A percentile compares a stretch with the other conserved stretches of the same genome.
Evolutionary conservation across 64 coral and sea anemone genomes (phyloP).

Genomic region (Montipora sp.): DNA sequence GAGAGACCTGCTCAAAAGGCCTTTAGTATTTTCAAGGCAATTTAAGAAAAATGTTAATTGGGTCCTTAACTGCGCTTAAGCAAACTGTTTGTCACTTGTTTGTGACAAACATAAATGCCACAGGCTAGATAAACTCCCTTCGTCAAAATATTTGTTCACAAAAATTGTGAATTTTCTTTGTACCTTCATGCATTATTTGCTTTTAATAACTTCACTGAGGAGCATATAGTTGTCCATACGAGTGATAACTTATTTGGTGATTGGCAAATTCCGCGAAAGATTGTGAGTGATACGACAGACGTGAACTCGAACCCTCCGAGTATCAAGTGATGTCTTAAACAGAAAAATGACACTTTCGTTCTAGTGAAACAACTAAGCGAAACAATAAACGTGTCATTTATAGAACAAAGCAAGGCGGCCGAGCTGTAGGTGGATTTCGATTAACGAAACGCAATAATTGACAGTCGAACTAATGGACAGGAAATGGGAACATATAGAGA

Average conservation of each 20-base stretch:
- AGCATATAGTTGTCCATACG: background rate
- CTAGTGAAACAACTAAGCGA: constrained; percentile 25
- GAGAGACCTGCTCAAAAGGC: constrained; percentile 17
- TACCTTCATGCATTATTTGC: constrained; percentile 20
- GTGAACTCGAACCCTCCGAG: constrained; percentile 41
- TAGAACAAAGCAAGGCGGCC: constrained; percentile 44
- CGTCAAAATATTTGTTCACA: constrained; percentile 28
- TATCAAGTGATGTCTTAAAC: constrained; percentile 27
- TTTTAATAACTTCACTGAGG: constrained; percentile 32
- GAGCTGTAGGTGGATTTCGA: constrained; percentile 52
- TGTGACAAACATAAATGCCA: constrained; percentile 43
- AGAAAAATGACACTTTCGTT: constrained; percentile 30
- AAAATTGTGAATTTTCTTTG: constrained; percentile 31
- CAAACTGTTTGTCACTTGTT: constrained; percentile 52
- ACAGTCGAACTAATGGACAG: constrained; percentile 58
- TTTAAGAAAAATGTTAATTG: constrained; percentile 34
- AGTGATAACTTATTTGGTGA: background rate
- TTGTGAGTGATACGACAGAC: background rate
- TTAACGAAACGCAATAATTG: constrained; percentile 54
- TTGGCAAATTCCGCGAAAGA: constrained; percentile 38
- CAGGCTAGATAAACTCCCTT: background rate
- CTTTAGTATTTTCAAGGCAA: constrained; percentile 35
- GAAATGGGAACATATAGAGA: constrained; percentile 55
- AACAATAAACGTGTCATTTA: constrained; percentile 51
- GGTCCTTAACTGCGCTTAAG: constrained; percentile 21